phyloP scores from a whole-genome alignment of 1,140 invertebrate species.

The Hypothenemus hampei region DNA sequence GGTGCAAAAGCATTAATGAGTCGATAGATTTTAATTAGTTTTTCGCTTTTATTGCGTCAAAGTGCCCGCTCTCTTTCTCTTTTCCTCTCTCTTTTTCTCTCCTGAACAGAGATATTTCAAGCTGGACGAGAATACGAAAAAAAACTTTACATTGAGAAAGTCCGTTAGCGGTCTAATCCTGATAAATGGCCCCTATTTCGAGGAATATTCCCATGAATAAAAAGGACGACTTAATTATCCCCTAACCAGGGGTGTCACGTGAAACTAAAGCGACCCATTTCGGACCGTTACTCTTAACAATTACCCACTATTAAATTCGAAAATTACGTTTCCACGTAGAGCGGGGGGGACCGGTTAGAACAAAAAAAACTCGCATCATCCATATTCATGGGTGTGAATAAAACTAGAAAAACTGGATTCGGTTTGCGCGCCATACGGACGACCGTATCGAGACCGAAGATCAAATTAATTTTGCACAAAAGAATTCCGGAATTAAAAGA shows the following conservation, averaged over 20 bases:
- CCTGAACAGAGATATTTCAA: too few species aligned
- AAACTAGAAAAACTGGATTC: background rate
- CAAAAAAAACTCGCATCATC: background rate
- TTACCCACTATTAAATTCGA: background rate
- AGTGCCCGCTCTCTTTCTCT: too few species aligned
- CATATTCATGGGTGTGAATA: slow-evolving; percentile 1
- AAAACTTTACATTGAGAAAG: background rate
- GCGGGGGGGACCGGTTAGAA: background rate
- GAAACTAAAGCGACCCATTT: background rate
- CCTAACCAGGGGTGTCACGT: slow-evolving; percentile 2
- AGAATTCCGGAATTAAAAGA: background rate
- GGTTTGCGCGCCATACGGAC: background rate
- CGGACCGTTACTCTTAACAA: background rate
- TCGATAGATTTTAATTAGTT: slow-evolving; percentile 29
- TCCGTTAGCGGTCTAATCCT: background rate
- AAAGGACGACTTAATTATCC: slow-evolving; percentile 11
- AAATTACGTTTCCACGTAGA: background rate
- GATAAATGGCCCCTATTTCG: background rate
- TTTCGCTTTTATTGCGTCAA: slow-evolving; percentile 20
- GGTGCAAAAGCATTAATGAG: slow-evolving; percentile 29
- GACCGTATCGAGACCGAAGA: background rate
- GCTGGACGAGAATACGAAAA: background rate
- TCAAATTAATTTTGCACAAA: background rate
- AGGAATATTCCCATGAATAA: slow-evolving; percentile 6
- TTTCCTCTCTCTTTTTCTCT: too few species aligned